These are phyloP conservation scores for Porites cylindrica DNA, from an alignment of 92 coral and sea anemone genomes.

Conservation along the genomic window DNA sequence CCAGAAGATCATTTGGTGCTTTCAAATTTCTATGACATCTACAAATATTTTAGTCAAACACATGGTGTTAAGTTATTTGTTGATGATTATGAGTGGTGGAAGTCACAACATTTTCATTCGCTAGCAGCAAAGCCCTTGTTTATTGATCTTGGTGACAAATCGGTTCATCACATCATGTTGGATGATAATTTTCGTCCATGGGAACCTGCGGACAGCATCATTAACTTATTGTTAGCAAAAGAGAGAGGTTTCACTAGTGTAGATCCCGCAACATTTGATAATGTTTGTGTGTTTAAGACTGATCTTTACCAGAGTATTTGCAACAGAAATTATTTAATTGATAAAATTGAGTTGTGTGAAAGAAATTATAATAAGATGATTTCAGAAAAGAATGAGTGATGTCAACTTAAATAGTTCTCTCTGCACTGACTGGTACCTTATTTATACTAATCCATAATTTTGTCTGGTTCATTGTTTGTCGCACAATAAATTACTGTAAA, in stretches of 20 bases:
- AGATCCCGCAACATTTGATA: slow-evolving; percentile 69
- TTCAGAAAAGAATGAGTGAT: background rate
- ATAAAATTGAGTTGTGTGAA: slow-evolving; percentile 75
- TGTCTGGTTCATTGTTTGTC: too few species aligned
- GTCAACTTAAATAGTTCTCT: background rate
- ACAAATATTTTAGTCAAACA: slow-evolving; percentile 57
- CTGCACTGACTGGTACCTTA: background rate
- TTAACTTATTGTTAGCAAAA: slow-evolving; percentile 58
- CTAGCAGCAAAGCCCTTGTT: slow-evolving; percentile 79
- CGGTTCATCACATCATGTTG: slow-evolving; percentile 85
- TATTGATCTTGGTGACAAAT: slow-evolving; percentile 59
- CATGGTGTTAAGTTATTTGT: slow-evolving; percentile 71
- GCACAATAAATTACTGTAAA: too few species aligned
- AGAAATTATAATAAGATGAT: slow-evolving; percentile 56
- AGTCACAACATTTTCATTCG: slow-evolving; percentile 49
- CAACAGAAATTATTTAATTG: slow-evolving; percentile 76
- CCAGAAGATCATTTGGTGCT: slow-evolving; percentile 25
- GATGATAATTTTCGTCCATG: slow-evolving; percentile 87
- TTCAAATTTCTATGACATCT: slow-evolving; percentile 42
- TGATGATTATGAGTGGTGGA: slow-evolving; percentile 85
- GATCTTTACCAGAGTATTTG: slow-evolving; percentile 80
- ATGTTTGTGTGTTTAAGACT: slow-evolving; percentile 73
- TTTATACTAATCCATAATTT: too few species aligned
- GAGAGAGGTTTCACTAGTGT: slow-evolving; percentile 43
- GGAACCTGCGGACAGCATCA: slow-evolving; percentile 80